Evolutionary conservation across 2,113 vertebrate species (phyloP).

Genomic region (Zosterops pallidus): DNA sequence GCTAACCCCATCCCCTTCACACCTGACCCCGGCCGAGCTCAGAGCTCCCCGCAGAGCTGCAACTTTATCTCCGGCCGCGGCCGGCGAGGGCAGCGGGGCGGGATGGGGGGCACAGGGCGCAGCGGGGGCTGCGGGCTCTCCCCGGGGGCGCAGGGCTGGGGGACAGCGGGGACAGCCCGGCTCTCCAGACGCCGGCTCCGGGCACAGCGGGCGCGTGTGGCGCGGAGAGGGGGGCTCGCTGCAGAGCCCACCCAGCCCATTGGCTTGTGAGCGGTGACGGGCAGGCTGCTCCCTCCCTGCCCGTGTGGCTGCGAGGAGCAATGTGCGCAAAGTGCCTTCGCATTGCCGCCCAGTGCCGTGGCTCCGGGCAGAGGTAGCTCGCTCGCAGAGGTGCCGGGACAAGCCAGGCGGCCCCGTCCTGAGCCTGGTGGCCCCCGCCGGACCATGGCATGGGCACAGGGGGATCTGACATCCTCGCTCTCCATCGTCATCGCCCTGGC

Average conservation of each 20-base stretch:
- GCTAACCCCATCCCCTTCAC: background rate
- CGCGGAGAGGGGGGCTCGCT: background rate
- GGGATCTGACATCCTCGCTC: conserved; percentile 46
- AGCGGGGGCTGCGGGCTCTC: fast-evolving
- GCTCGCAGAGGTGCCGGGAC: conserved; percentile 34
- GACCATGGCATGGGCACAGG: background rate
- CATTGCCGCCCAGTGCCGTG: background rate
- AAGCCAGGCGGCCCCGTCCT: background rate
- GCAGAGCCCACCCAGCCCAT: conserved; percentile 55
- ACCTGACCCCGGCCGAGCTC: fast-evolving
- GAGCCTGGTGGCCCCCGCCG: background rate
- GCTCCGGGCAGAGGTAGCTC: background rate
- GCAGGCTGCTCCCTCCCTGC: conserved; percentile 49
- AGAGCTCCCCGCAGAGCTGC: fast-evolving
- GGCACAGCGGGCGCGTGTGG: background rate
- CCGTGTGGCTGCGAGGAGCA: conserved; percentile 39
- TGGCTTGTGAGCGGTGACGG: conserved; percentile 58
- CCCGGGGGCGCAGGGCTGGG: fast-evolving
- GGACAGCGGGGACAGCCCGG: background rate
- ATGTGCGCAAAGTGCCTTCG: conserved; percentile 63
- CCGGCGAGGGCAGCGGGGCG: fast-evolving
- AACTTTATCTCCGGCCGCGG: background rate
- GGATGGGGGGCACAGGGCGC: fast-evolving
- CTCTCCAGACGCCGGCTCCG: background rate
- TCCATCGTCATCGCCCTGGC: conserved; percentile 66